Conservation (phyloP, 2,888 invertebrate genomes). For the Oeneis ivallda region DNA sequence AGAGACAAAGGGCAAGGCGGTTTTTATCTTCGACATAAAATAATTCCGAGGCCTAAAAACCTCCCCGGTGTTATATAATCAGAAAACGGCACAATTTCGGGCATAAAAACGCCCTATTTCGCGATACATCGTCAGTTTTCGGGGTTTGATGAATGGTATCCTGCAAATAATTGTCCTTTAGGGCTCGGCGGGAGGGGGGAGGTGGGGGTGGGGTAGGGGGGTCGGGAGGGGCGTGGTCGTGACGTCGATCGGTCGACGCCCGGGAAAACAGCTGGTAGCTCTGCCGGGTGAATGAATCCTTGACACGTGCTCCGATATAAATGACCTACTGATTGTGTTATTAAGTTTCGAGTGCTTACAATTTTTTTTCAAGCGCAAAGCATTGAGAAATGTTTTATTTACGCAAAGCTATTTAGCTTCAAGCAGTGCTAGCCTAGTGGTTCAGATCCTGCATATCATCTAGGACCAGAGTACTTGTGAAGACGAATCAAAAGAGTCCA, state of each 20-base stretch:
- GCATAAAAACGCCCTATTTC: constrained; percentile 35
- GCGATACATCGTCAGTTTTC: constrained; percentile 38
- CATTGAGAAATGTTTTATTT: not conserved
- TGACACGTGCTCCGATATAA: constrained; percentile 34
- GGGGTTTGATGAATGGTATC: constrained; percentile 64
- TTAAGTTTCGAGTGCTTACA: not conserved
- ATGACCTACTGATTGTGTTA: constrained; percentile 29
- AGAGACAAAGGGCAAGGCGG: not conserved
- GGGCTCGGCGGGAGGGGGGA: constrained; percentile 34
- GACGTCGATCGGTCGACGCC: constrained; percentile 67
- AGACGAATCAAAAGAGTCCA: too few relatives aligned
- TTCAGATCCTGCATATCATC: too few relatives aligned
- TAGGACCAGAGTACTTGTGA: too few relatives aligned
- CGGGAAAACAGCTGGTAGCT: constrained; percentile 62
- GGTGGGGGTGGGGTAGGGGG: constrained; percentile 9
- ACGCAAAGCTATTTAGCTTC: too few relatives aligned
- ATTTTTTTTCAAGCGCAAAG: not conserved
- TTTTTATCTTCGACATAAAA: constrained; percentile 14
- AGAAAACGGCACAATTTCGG: constrained; percentile 29
- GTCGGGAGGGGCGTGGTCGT: constrained; percentile 38
- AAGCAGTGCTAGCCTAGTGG: too few relatives aligned
- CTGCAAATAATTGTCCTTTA: constrained; percentile 72
- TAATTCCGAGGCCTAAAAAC: constrained; percentile 8
- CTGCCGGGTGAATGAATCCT: constrained; percentile 26
- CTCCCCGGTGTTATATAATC: constrained; percentile 29